phyloP scores from a whole-genome alignment of 2,888 invertebrate species.

The Caenorhabditis panamensis region DNA sequence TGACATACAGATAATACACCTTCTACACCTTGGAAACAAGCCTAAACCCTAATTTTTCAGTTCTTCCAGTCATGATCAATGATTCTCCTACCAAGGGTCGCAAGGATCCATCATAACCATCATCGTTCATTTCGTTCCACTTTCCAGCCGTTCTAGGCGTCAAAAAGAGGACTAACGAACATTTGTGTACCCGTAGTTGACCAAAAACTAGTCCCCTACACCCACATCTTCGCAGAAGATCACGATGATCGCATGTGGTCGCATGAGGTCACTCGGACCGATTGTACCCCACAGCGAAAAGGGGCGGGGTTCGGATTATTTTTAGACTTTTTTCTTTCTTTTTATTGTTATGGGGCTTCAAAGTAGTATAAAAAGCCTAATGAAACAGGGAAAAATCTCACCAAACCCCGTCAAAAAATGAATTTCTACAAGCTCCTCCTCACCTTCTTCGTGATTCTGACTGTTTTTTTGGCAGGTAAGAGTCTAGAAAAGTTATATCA shows the following conservation, averaged over 20 bases:
- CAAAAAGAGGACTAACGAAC: not conserved
- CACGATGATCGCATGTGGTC: constrained; percentile 53
- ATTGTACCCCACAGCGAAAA: too few relatives aligned
- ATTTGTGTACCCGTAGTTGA: constrained; percentile 2
- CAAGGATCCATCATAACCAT: too few relatives aligned
- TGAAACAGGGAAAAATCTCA: not conserved
- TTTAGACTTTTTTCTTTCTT: too few relatives aligned
- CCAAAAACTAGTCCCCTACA: constrained; percentile 38
- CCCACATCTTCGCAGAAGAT: not conserved
- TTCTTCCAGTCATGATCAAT: not conserved
- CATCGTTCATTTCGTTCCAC: too few relatives aligned
- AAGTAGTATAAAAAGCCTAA: constrained; percentile 4
- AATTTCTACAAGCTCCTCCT: constrained; percentile 16
- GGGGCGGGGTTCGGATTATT: constrained; percentile 31
- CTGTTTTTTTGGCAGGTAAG: constrained; percentile 11
- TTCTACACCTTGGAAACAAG: too few relatives aligned
- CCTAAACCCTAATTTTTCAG: too few relatives aligned
- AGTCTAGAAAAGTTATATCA: not conserved
- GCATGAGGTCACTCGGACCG: constrained; percentile 48
- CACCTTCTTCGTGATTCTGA: constrained; percentile 13
- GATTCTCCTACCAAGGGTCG: too few relatives aligned
- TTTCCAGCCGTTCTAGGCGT: too few relatives aligned
- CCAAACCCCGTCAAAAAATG: constrained; percentile 5
- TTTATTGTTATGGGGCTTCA: too few relatives aligned
- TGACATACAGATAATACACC: too few relatives aligned